phyloP scores from a whole-genome alignment of 1,140 invertebrate species.

The Lepidostoma basale region DNA sequence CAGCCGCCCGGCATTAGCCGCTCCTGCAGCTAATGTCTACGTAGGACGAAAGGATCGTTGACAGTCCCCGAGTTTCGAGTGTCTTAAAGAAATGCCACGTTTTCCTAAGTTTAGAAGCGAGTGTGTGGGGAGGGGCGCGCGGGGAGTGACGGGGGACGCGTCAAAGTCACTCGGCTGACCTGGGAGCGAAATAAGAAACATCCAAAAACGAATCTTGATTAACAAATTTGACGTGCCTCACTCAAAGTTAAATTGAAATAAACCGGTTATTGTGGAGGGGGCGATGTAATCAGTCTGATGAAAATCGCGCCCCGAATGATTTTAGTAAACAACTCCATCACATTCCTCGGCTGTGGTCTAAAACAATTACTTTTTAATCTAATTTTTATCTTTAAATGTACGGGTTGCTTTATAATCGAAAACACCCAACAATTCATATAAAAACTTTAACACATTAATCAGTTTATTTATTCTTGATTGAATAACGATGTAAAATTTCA shows the following conservation, averaged over 20 bases:
- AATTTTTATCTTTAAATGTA: no score
- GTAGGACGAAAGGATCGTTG: conserved; percentile 5
- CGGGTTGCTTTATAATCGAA: no score
- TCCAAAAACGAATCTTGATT: conserved; percentile 5
- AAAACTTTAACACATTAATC: no score
- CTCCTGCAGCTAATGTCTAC: conserved; percentile 12
- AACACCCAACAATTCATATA: no score
- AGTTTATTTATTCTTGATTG: no score
- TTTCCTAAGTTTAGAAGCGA: not conserved
- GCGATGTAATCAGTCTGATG: no score
- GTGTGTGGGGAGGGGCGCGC: not conserved
- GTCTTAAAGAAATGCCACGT: not conserved
- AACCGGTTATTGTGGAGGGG: no score
- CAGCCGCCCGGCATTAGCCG: conserved; percentile 9
- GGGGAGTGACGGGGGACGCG: not conserved
- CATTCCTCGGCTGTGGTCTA: no score
- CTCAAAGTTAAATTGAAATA: not conserved
- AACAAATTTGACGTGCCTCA: not conserved
- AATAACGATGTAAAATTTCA: no score
- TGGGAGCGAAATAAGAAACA: conserved; percentile 3
- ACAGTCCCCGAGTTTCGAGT: not conserved
- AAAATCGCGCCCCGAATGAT: no score
- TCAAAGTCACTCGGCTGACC: conserved; percentile 14
- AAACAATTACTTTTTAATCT: no score
- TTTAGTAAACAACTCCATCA: no score